phyloP scores from a whole-genome alignment of 92 coral and sea anemone genomes.

The Paragorgia papillata region DNA sequence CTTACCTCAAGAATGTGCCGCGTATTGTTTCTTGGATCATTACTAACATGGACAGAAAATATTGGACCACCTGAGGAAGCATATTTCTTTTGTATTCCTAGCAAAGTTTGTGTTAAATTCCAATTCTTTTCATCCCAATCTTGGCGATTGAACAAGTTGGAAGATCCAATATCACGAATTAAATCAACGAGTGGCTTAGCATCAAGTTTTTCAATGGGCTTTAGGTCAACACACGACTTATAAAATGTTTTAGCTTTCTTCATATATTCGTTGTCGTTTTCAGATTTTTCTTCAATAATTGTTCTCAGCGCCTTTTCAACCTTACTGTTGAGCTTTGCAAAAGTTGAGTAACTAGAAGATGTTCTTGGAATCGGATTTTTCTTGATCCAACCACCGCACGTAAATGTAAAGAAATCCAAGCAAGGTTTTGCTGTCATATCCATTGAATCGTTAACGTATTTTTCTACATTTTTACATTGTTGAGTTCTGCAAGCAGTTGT shows the following conservation, averaged over 20 bases:
- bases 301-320: constrained; percentile 76
- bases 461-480: constrained; percentile 76
- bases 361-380: constrained; percentile 91
- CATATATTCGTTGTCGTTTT: constrained; percentile 60
- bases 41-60: constrained; percentile 89
- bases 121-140: constrained; percentile 79
- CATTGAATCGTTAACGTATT: constrained; percentile 76
- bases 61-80: constrained; percentile 98
- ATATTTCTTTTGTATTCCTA: constrained; percentile 74
- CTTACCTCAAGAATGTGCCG: constrained; percentile 96
- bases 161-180: constrained; percentile 74
- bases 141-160: constrained; percentile 46
- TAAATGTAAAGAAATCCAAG: constrained; percentile 77
- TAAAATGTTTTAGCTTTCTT: constrained; percentile 73
- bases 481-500: constrained; percentile 62
- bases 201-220: constrained; percentile 61
- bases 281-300: constrained; percentile 61
- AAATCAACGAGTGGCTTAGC: constrained; percentile 74
- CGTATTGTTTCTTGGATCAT: constrained; percentile 91
- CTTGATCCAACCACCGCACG: constrained; percentile 94
- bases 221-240: constrained; percentile 83
- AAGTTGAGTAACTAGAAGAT: constrained; percentile 90
- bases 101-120: constrained; percentile 67
- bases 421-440: constrained; percentile 82
- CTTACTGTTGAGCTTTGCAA: constrained; percentile 84